These are phyloP conservation scores for Pedetes capensis DNA, from an alignment of 2,113 vertebrate species.

Conservation along the genomic window DNA sequence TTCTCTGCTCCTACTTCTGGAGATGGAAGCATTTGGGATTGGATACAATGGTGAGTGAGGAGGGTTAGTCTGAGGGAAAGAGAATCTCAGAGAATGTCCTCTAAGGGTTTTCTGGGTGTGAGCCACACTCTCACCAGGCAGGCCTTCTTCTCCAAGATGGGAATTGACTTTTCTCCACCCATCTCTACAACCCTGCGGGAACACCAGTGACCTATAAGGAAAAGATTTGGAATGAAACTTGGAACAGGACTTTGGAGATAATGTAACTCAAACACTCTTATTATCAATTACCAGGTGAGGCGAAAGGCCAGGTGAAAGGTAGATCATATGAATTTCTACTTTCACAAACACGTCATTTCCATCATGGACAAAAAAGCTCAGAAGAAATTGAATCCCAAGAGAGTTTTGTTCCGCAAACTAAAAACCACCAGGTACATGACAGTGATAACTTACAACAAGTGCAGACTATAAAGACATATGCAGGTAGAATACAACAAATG, in stretches of 20 bases:
- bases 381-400: too few relatives aligned
- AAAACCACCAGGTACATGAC: too few relatives aligned
- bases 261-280: neutral
- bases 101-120: neutral
- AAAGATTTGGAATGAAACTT: neutral
- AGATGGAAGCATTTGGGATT: neutral
- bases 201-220: neutral
- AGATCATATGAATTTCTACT: neutral
- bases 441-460: too few relatives aligned
- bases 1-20: constrained; percentile 26
- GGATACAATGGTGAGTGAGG: neutral
- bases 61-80: neutral
- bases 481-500: neutral
- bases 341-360: neutral
- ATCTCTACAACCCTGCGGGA: neutral
- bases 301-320: neutral
- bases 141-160: neutral
- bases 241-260: neutral
- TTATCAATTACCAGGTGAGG: neutral
- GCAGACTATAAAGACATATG: too few relatives aligned
- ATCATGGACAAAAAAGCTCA: too few relatives aligned
- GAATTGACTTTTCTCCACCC: neutral
- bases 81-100: neutral
- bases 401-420: too few relatives aligned
- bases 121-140: neutral